Evolutionary conservation across 2,797 vertebrate species (phyloP).

Genomic region (Taenioides sp.): DNA sequence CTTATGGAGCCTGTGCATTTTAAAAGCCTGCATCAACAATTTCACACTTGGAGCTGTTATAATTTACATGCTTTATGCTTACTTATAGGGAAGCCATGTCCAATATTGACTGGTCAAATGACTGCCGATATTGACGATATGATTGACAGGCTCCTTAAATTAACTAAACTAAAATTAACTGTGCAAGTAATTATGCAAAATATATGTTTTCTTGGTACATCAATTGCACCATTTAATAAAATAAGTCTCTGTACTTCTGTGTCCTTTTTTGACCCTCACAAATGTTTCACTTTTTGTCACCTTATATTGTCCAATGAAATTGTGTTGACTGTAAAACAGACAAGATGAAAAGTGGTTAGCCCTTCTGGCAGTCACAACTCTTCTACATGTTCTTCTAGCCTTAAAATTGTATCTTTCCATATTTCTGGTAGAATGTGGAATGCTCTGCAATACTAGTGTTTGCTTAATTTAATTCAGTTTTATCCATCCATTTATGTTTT

Average conservation of each 20-base stretch:
- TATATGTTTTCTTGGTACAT: background rate
- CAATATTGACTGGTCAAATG: slow-evolving; percentile 36
- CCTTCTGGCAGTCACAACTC: too few relatives aligned
- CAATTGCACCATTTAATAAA: background rate
- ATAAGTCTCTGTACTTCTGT: background rate
- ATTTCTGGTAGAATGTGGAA: background rate
- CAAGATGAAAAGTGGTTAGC: too few relatives aligned
- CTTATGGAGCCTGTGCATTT: background rate
- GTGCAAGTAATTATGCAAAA: background rate
- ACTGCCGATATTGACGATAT: background rate
- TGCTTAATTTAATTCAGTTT: background rate
- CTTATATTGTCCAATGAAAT: too few relatives aligned
- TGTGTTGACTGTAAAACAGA: too few relatives aligned
- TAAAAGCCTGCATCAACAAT: slow-evolving; percentile 4
- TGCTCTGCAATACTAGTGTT: background rate
- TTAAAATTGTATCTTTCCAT: too few relatives aligned
- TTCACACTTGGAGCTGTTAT: background rate
- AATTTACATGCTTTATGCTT: slow-evolving; percentile 8
- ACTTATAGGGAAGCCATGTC: background rate
- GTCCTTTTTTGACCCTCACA: too few relatives aligned
- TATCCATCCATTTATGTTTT: background rate
- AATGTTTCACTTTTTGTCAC: too few relatives aligned
- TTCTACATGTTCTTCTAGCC: too few relatives aligned
- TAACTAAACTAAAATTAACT: background rate
- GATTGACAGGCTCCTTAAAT: background rate